Evolutionary conservation across 2,888 invertebrate genomes (phyloP).

Genomic region (Philopedon plagiatum): DNA sequence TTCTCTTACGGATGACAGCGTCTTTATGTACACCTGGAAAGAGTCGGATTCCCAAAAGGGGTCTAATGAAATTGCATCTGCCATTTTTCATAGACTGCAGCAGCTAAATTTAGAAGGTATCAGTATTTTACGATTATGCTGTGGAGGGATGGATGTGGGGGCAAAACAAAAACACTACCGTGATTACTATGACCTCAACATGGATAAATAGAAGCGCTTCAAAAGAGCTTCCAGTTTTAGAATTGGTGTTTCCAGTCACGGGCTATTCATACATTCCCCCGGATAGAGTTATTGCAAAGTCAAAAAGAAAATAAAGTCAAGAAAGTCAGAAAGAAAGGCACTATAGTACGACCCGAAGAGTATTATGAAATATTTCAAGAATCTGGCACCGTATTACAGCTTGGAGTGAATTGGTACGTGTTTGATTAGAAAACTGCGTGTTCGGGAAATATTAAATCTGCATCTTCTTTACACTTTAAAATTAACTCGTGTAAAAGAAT

Average conservation of each 20-base stretch:
- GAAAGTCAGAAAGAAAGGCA: slow-evolving; percentile 28
- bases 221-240: slow-evolving; percentile 17
- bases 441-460: slow-evolving; percentile 29
- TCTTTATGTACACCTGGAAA: no score
- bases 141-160: slow-evolving; percentile 1
- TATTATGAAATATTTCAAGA: no score
- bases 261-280: not conserved
- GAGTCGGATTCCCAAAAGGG: no score
- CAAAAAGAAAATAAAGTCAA: not conserved
- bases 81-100: not conserved
- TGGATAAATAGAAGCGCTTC: slow-evolving; percentile 29
- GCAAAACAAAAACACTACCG: slow-evolving; percentile 32
- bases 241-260: slow-evolving; percentile 23
- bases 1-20: no score
- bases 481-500: slow-evolving; percentile 36
- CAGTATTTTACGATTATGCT: slow-evolving; percentile 19
- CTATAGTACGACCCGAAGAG: not conserved
- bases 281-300: slow-evolving; percentile 15
- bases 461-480: slow-evolving; percentile 33
- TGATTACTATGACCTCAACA: slow-evolving; percentile 29
- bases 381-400: slow-evolving; percentile 19
- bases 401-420: slow-evolving; percentile 28
- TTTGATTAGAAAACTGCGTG: slow-evolving; percentile 31
- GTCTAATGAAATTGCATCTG: not conserved
- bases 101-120: not conserved